Evolutionary conservation across 2,888 invertebrate species (phyloP).

Genomic region (Drosophila koepferae): DNA sequence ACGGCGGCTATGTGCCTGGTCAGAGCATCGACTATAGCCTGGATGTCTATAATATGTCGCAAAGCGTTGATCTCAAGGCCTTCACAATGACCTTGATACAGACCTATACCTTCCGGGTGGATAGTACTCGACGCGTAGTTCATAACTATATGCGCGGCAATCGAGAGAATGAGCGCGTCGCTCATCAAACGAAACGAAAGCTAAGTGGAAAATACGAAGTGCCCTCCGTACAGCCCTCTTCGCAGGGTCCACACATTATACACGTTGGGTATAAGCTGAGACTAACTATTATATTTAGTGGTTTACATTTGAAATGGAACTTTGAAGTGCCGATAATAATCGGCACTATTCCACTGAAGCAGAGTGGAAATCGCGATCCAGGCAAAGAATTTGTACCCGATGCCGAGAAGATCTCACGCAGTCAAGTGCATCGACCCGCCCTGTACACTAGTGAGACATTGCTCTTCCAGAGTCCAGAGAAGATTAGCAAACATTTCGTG

Average conservation of each 20-base stretch:
- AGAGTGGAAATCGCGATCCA: neutral
- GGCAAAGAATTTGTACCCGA: neutral
- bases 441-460: neutral
- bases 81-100: slow-evolving; percentile 1
- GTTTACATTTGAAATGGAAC: slow-evolving; percentile 5
- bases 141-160: neutral
- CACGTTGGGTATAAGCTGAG: neutral
- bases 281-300: neutral
- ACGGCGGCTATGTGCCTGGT: neutral
- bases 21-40: neutral
- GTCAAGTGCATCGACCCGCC: neutral
- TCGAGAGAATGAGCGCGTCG: neutral
- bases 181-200: neutral
- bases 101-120: neutral
- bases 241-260: neutral
- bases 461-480: neutral
- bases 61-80: neutral
- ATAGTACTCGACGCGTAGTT: neutral
- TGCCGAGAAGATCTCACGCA: neutral
- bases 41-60: neutral
- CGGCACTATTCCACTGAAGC: neutral
- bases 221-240: neutral
- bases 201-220: neutral
- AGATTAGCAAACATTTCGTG: neutral
- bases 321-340: slow-evolving; percentile 2